These are phyloP conservation scores for Leucoraja ocellata DNA, from an alignment of 2,797 vertebrate species.

Conservation along the genomic window DNA sequence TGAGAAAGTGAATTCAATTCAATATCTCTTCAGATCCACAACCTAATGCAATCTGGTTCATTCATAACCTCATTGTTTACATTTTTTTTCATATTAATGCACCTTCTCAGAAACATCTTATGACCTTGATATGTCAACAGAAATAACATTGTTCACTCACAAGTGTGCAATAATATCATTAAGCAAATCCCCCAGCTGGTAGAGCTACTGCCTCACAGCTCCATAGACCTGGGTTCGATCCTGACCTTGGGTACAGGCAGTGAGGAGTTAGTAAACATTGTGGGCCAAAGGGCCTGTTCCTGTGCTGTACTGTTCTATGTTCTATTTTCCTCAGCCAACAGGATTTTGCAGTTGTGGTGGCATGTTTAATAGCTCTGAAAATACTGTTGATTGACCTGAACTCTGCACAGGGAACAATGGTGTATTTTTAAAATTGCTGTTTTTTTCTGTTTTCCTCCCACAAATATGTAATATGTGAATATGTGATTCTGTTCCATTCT, in stretches of 20 bases:
- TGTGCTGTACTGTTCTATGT: too few species aligned
- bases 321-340: too few species aligned
- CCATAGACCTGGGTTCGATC: too few species aligned
- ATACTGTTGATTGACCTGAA: not conserved
- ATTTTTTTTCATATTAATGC: not conserved
- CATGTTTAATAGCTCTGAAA: not conserved
- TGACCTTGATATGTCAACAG: not conserved
- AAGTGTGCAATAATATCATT: not conserved
- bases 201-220: too few species aligned
- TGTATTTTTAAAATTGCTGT: too few species aligned
- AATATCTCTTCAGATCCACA: not conserved
- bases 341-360: not conserved
- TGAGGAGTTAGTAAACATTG: too few species aligned
- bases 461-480: too few species aligned
- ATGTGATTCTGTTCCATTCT: too few species aligned
- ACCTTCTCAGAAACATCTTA: not conserved
- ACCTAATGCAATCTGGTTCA: not conserved
- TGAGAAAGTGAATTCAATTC: not conserved
- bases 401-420: not conserved
- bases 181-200: not conserved
- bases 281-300: too few species aligned
- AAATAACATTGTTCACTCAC: not conserved
- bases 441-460: too few species aligned
- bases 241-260: too few species aligned
- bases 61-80: not conserved